Base-by-base conservation (phyloP, 2,888 invertebrate species). In the Sinelater perroti region DNA sequence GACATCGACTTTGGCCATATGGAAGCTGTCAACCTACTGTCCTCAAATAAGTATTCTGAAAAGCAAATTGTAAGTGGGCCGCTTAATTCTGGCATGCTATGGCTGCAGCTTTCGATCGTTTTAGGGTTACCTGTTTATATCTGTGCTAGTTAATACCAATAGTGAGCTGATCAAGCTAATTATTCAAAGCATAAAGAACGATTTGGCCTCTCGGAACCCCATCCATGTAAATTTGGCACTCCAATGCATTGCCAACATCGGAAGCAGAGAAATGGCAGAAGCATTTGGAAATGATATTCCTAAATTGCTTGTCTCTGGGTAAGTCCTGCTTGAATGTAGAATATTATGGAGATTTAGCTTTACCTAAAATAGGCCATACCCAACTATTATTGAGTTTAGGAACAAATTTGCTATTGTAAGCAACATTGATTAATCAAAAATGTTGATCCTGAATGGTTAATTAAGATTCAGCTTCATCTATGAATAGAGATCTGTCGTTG, bases 1-100 rank as follows among this genome's bases (percentile, higher is more conserved):
- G 99, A 99, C 81, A 99, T 99, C 78, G 99, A 99, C 82, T 99
- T 99, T 80, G 99, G 99, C 63, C 98, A 99, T 81, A 99, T 99
- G 98, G 99, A 99, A 82, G 99, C 99, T 47, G 99, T 99, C 69
- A 99, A 99, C 80, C 84, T 99, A 67, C 87, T 99, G 57, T 97
- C 97, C 64, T 99, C 99, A 61, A 99, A 99, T 80, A 99, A 99
- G 84, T 99, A 99, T 83, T 98, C 99, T 45, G 99, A 99, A 79
- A 99, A 99, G 83, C 99, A 99, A 85, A 99, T 99, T 81, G 95
- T 90, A 82, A 84, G 86, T 81, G 59, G n/a, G n/a, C n/a, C n/a
- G n/a, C n/a, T n/a, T n/a, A n/a, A n/a, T n/a, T n/a, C n/a, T n/a
- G n/a, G n/a, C n/a, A n/a, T n/a, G n/a, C n/a, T 10, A 28, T 42